phyloP scores from a whole-genome alignment of 2,888 invertebrate genomes.

The Habrosyne pyritoides region DNA sequence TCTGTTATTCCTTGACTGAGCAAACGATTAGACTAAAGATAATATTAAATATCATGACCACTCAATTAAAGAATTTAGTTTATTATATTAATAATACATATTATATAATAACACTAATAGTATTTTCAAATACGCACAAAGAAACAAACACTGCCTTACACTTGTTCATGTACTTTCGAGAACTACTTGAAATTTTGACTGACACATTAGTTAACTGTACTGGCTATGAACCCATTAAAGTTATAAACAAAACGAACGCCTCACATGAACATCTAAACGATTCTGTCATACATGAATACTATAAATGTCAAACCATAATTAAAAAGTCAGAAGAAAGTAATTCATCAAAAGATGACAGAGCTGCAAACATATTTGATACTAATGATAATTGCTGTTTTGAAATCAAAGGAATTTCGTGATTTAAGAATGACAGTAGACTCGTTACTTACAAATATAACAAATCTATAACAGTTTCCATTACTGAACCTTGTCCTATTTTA shows the following conservation, averaged over 20 bases:
- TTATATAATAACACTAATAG: too few relatives aligned
- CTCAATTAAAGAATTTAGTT: conserved; percentile 9
- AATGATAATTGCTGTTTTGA: conserved; percentile 21
- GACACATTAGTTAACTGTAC: background rate
- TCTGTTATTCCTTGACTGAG: conserved; percentile 39
- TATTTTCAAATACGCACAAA: background rate
- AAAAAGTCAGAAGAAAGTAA: conserved; percentile 1
- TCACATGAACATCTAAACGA: background rate
- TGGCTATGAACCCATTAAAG: background rate
- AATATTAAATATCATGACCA: conserved; percentile 9
- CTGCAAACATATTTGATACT: conserved; percentile 10
- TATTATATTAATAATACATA: too few relatives aligned
- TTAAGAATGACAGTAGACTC: conserved; percentile 2
- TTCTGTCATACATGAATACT: background rate
- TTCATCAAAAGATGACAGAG: conserved; percentile 4
- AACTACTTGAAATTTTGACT: background rate
- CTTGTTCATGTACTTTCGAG: background rate
- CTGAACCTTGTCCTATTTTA: background rate
- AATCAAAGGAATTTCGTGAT: conserved; percentile 7
- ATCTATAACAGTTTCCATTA: background rate
- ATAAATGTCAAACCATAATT: background rate
- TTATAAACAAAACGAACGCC: background rate
- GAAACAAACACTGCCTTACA: background rate
- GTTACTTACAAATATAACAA: background rate
- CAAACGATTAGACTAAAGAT: conserved; percentile 12